Evolutionary conservation across 2,797 vertebrate species (phyloP).

Genomic region (Huso huso): DNA sequence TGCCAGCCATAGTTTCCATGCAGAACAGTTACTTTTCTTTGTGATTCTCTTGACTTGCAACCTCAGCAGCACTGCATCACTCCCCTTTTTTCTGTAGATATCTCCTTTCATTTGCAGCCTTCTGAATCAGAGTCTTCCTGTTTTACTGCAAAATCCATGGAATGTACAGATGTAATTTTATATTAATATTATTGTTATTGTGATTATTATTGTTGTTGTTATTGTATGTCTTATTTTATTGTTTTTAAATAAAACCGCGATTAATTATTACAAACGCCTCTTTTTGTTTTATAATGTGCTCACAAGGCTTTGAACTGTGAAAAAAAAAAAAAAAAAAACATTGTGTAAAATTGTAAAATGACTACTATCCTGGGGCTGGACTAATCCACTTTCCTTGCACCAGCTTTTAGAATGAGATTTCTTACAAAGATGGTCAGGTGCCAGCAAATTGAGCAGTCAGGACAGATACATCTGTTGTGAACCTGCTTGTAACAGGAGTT

Average conservation of each 20-base stretch:
- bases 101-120: conserved; percentile 62
- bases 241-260: conserved; percentile 91
- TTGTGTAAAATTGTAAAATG: no score
- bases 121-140: conserved; percentile 91
- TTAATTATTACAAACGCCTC: conserved; percentile 35
- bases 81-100: conserved; percentile 51
- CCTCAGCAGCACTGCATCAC: conserved; percentile 52
- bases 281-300: conserved; percentile 1
- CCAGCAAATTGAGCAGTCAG: no score
- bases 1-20: conserved; percentile 35
- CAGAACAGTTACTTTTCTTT: conserved; percentile 36
- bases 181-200: conserved; percentile 64
- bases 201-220: conserved; percentile 62
- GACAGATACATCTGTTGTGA: no score
- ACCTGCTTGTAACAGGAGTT: no score
- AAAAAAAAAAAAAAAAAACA: no score
- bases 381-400: no score
- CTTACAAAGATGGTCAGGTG: no score
- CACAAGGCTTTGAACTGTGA: neutral
- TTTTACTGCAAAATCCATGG: conserved; percentile 93
- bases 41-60: conserved; percentile 53
- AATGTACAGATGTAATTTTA: conserved; percentile 97
- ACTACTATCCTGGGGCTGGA: no score
- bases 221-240: conserved; percentile 88
- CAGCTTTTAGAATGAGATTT: no score